Percentiles rank a stretch among this genome's conserved stretches.
These are phyloP conservation scores for Aphelocoma coerulescens DNA, from an alignment of 2,113 vertebrate genomes.

Conservation along the genomic window DNA sequence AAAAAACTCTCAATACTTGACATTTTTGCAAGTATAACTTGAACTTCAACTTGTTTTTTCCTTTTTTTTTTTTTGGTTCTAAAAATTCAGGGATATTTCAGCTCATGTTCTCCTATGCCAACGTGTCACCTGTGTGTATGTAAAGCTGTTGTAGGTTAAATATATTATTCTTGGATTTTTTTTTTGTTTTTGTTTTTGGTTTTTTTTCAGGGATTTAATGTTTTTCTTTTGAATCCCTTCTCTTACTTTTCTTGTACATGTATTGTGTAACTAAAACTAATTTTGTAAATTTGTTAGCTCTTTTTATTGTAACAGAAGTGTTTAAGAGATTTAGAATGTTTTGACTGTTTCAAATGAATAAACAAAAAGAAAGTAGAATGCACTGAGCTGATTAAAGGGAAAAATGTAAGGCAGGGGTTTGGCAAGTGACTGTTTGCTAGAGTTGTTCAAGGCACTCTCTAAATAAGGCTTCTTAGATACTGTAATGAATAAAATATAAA, in stretches of 20 bases:
- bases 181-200: conserved; percentile 49
- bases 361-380: conserved; percentile 81
- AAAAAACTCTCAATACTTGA: conserved; percentile 79
- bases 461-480: conserved; percentile 56
- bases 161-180: conserved; percentile 55
- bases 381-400: conserved; percentile 95
- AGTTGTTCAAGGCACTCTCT: conserved; percentile 60
- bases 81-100: conserved; percentile 97
- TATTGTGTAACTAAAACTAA: conserved; percentile 74
- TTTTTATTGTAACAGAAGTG: conserved; percentile 71
- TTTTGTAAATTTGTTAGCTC: conserved; percentile 73
- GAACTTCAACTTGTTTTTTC: conserved; percentile 81
- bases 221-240: conserved; percentile 76
- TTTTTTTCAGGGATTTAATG: conserved; percentile 75
- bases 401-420: conserved; percentile 72
- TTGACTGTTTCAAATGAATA: conserved; percentile 68
- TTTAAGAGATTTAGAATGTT: conserved; percentile 72
- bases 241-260: conserved; percentile 75
- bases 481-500: conserved; percentile 22
- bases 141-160: conserved; percentile 73
- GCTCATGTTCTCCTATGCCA: conserved; percentile 82
- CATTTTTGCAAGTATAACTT: conserved; percentile 89
- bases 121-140: conserved; percentile 78
- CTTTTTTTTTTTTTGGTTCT: conserved; percentile 63
- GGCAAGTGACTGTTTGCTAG: conserved; percentile 69